phyloP scores from a whole-genome alignment of 1,140 invertebrate genomes.

The Drosophila sulfurigaster region DNA sequence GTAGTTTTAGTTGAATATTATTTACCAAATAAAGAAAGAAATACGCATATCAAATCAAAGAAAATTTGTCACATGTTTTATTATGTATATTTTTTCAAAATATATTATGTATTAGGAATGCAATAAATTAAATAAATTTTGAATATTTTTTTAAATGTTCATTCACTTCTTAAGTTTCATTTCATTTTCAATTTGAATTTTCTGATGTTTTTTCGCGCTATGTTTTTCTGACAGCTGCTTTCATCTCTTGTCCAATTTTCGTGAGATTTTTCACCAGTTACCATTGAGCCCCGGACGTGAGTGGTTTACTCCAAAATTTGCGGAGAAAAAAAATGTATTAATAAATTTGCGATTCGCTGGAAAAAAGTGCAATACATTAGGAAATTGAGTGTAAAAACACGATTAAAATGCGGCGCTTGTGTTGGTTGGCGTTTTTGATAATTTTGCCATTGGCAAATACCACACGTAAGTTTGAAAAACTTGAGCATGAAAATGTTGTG shows the following conservation, averaged over 20 bases:
- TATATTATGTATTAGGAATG: too few relatives aligned
- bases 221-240: not conserved
- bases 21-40: too few relatives aligned
- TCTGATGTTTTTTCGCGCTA: not conserved
- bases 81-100: too few relatives aligned
- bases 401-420: conserved; percentile 61
- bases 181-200: too few relatives aligned
- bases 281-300: conserved; percentile 30
- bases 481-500: conserved; percentile 29
- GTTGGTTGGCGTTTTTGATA: conserved; percentile 61
- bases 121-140: too few relatives aligned
- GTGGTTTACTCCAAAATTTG: conserved; percentile 36
- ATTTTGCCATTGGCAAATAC: conserved; percentile 66
- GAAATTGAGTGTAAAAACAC: conserved; percentile 10
- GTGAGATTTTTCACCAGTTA: conserved; percentile 47
- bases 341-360: not conserved
- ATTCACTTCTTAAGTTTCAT: too few relatives aligned
- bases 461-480: conserved; percentile 63
- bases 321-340: conserved; percentile 42
- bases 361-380: conserved; percentile 8
- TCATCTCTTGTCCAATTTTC: not conserved
- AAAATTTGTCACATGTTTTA: too few relatives aligned
- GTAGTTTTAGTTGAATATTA: too few relatives aligned
- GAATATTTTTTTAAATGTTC: too few relatives aligned
- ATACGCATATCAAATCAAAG: too few relatives aligned